Percentiles rank a stretch among this genome's conserved stretches.
Conservation (phyloP, 2,113 vertebrate genomes). For the Boulengeromyrus knoepffleri region DNA sequence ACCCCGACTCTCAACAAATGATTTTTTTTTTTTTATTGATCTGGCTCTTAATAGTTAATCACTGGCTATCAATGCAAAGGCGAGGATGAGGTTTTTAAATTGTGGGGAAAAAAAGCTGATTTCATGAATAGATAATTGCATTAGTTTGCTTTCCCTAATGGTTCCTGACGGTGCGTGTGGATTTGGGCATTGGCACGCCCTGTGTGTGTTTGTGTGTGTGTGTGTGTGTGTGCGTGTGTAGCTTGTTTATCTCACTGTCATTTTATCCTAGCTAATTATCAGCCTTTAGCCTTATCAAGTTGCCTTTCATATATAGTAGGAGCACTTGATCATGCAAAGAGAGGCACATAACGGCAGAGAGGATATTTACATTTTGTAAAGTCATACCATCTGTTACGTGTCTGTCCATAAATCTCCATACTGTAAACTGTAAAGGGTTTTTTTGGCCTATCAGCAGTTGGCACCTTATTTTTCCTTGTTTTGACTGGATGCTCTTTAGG, state of each 20-base stretch:
- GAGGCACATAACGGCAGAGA: neutral
- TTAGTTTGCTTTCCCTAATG: slow-evolving; percentile 17
- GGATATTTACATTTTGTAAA: neutral
- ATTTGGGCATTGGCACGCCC: neutral
- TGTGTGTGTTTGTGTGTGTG: neutral
- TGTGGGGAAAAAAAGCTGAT: slow-evolving; percentile 56
- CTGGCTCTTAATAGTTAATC: slow-evolving; percentile 88
- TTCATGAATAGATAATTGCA: slow-evolving; percentile 40
- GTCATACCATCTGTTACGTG: neutral
- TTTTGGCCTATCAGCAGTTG: neutral
- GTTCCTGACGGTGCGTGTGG: neutral
- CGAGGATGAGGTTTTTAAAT: slow-evolving; percentile 58
- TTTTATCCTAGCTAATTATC: neutral
- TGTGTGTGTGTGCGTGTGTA: neutral
- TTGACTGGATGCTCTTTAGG: neutral
- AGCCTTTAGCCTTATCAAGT: neutral
- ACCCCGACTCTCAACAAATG: slow-evolving; percentile 77
- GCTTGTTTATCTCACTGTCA: neutral
- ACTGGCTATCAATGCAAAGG: slow-evolving; percentile 68
- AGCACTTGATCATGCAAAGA: neutral
- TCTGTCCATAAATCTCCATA: neutral
- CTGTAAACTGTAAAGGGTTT: neutral
- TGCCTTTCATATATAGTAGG: neutral
- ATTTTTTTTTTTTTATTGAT: slow-evolving; percentile 75
- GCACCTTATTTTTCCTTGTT: neutral